These are phyloP conservation scores for Esperia sulphurella DNA, from an alignment of 2,888 invertebrate species.

Conservation along the genomic window DNA sequence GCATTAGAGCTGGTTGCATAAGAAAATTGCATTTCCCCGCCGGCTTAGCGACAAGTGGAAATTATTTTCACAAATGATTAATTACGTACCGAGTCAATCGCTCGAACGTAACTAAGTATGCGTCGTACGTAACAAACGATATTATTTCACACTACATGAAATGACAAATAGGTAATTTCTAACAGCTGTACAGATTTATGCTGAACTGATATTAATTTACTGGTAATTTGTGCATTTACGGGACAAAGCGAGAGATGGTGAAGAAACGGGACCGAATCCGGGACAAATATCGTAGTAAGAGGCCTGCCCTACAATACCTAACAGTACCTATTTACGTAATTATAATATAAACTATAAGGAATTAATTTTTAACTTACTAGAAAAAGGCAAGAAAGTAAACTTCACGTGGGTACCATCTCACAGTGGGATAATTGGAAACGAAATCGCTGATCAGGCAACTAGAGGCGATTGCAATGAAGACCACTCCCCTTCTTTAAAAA, in stretches of 20 bases:
- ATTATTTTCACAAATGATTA: conserved; percentile 21
- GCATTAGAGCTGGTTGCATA: conserved; percentile 69
- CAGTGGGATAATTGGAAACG: no score
- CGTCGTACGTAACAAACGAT: not conserved
- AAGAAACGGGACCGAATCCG: no score
- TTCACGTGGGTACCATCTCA: no score
- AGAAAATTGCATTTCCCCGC: conserved; percentile 71
- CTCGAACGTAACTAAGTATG: conserved; percentile 1
- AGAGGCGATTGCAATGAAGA: no score
- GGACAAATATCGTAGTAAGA: no score
- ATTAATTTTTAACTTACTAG: no score
- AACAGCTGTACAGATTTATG: not conserved
- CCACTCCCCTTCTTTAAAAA: no score
- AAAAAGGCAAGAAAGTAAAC: no score
- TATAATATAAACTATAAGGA: no score
- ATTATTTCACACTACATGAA: not conserved
- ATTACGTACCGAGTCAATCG: conserved; percentile 6
- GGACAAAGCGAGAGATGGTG: not conserved
- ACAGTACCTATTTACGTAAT: no score
- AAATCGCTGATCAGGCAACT: no score
- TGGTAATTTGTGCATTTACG: not conserved
- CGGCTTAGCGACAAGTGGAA: conserved; percentile 27
- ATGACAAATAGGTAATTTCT: not conserved
- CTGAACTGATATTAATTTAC: not conserved
- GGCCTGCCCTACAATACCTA: no score